Conservation (phyloP, 1,140 invertebrate species). For the Drosophila leontia region DNA sequence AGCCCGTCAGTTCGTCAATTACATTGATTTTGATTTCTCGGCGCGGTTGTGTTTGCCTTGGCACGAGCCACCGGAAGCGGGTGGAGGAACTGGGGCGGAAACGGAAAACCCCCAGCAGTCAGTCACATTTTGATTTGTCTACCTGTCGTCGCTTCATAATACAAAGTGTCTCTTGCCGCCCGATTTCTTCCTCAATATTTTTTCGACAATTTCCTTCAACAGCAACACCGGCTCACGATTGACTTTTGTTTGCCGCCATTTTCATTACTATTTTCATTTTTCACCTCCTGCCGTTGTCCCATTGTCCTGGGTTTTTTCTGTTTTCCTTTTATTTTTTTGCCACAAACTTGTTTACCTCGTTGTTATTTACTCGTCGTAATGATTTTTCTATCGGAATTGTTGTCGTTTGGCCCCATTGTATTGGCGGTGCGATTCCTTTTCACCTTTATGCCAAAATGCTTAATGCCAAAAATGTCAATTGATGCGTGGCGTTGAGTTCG, state of each 20-base stretch:
- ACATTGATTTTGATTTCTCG: constrained; percentile 74
- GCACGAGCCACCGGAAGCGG: constrained; percentile 24
- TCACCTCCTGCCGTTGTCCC: constrained; percentile 19
- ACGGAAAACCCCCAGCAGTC: constrained; percentile 20
- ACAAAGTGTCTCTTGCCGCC: constrained; percentile 61
- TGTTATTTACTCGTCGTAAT: constrained; percentile 61
- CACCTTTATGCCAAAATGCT: constrained; percentile 48
- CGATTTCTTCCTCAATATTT: constrained; percentile 51
- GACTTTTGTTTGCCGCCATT: constrained; percentile 66
- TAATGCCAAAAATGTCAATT: constrained; percentile 51
- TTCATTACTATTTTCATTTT: constrained; percentile 76
- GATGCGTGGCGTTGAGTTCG: constrained; percentile 30
- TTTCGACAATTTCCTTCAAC: constrained; percentile 51
- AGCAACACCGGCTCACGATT: constrained; percentile 57
- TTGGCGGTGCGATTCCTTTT: constrained; percentile 21
- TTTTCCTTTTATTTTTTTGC: constrained; percentile 6
- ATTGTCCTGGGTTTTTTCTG: constrained; percentile 5
- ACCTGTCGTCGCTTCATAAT: constrained; percentile 63
- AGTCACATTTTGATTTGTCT: constrained; percentile 62
- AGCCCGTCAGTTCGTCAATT: constrained; percentile 70
- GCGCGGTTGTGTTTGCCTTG: constrained; percentile 40
- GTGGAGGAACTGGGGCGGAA: constrained; percentile 35
- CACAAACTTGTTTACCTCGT: constrained; percentile 60
- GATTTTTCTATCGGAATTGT: constrained; percentile 62
- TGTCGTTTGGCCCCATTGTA: constrained; percentile 22